phyloP scores from a whole-genome alignment of 2,888 invertebrate species.

The Pachymerium ferrugineum region DNA sequence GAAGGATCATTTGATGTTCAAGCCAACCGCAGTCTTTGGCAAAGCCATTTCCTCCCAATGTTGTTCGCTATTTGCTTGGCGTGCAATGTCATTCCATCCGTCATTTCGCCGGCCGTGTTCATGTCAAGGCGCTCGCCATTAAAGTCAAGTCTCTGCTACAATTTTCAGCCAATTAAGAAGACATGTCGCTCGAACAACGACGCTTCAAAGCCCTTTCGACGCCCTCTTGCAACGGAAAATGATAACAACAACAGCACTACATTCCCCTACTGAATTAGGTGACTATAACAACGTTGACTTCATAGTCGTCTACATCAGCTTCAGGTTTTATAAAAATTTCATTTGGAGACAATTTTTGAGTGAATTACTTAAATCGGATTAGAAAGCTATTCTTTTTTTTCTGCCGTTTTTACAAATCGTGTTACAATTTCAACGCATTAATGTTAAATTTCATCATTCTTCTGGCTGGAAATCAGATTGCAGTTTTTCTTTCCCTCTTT shows the following conservation, averaged over 20 bases:
- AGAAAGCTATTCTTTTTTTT: too few relatives aligned
- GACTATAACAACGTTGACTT: too few relatives aligned
- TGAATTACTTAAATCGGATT: too few relatives aligned
- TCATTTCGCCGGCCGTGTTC: constrained; percentile 18
- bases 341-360: too few relatives aligned
- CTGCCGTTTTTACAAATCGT: too few relatives aligned
- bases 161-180: neutral
- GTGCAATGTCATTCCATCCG: constrained; percentile 18
- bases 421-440: too few relatives aligned
- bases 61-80: neutral
- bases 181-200: neutral
- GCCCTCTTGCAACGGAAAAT: neutral
- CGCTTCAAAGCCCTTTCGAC: neutral
- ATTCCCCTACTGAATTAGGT: neutral
- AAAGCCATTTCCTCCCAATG: constrained; percentile 6
- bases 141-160: constrained; percentile 11
- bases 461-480: neutral
- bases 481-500: neutral
- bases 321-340: too few relatives aligned
- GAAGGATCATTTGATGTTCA: neutral
- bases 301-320: too few relatives aligned
- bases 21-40: neutral
- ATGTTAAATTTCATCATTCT: too few relatives aligned
- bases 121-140: neutral
- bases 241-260: neutral